These are phyloP conservation scores for Plestiodon gilberti DNA, from an alignment of 2,113 vertebrate genomes.

Conservation along the genomic window DNA sequence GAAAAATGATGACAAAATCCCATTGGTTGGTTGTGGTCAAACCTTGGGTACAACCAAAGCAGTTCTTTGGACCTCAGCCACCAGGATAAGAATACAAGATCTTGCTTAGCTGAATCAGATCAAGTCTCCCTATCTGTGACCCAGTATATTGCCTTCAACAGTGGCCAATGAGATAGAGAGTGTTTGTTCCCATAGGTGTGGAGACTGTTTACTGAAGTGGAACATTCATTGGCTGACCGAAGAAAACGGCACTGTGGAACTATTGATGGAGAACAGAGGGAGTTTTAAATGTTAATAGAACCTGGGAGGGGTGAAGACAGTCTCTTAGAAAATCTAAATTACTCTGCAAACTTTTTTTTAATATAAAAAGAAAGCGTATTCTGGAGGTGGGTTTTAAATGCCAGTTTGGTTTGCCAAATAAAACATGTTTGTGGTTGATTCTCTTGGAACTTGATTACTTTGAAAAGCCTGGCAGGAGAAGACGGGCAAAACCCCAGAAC, in stretches of 20 bases:
- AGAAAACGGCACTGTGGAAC: background rate
- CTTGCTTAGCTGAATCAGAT: background rate
- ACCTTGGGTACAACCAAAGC: background rate
- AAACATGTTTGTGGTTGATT: conserved; percentile 10
- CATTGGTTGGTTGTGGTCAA: background rate
- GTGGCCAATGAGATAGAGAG: background rate
- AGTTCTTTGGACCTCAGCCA: background rate
- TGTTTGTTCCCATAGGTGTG: rapidly evolving
- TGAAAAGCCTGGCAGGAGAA: background rate
- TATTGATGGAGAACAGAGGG: background rate
- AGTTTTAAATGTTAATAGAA: background rate
- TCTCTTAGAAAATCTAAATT: background rate
- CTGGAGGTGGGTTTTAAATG: conserved; percentile 21
- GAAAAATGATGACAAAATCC: background rate
- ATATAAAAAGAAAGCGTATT: background rate
- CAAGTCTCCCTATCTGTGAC: background rate
- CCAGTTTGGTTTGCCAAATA: conserved; percentile 13
- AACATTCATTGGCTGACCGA: background rate
- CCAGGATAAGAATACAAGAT: background rate
- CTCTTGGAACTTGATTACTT: conserved; percentile 20
- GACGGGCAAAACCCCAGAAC: background rate
- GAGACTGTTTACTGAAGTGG: background rate
- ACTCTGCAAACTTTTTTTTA: background rate
- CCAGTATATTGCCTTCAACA: background rate
- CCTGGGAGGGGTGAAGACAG: background rate